phyloP scores from a whole-genome alignment of 2,888 invertebrate species.

The Sarcophaga variegata region DNA sequence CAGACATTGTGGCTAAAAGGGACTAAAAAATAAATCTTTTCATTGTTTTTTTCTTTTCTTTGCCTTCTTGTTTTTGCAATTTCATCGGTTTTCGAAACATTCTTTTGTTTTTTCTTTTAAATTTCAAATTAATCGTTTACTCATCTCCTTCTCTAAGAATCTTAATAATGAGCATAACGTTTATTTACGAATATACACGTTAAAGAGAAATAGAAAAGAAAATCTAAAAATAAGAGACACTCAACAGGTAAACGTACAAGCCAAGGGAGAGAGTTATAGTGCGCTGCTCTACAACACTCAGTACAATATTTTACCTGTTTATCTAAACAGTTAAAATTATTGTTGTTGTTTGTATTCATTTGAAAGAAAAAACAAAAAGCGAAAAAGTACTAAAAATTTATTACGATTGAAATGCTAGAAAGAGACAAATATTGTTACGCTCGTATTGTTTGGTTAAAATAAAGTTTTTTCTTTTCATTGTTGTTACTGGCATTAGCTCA shows the following conservation, averaged over 20 bases:
- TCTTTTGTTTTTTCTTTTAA: neutral
- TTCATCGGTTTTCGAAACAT: conserved; percentile 5
- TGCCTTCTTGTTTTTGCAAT: conserved; percentile 10
- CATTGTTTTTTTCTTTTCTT: neutral
- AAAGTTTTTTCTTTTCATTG: neutral
- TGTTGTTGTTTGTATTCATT: conserved; percentile 29
- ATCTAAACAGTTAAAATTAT: conserved; percentile 61
- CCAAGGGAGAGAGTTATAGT: neutral
- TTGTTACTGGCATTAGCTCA: conserved; percentile 44
- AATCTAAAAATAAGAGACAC: conserved; percentile 1
- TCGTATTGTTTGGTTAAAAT: conserved; percentile 25
- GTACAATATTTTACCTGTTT: conserved; percentile 59
- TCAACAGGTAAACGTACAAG: too few relatives aligned
- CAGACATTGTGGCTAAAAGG: conserved; percentile 38
- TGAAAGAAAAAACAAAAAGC: conserved; percentile 52
- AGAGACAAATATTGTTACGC: conserved; percentile 52
- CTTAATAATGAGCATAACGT: neutral
- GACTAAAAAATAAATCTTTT: conserved; percentile 1
- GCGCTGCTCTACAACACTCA: neutral
- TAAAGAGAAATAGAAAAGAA: neutral
- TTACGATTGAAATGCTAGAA: conserved; percentile 46
- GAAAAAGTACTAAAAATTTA: conserved; percentile 18
- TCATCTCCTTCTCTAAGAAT: neutral
- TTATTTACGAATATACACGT: neutral
- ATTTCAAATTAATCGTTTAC: neutral